Conservation (phyloP, 2,113 vertebrate genomes). For the Acrocephalus kingi region DNA sequence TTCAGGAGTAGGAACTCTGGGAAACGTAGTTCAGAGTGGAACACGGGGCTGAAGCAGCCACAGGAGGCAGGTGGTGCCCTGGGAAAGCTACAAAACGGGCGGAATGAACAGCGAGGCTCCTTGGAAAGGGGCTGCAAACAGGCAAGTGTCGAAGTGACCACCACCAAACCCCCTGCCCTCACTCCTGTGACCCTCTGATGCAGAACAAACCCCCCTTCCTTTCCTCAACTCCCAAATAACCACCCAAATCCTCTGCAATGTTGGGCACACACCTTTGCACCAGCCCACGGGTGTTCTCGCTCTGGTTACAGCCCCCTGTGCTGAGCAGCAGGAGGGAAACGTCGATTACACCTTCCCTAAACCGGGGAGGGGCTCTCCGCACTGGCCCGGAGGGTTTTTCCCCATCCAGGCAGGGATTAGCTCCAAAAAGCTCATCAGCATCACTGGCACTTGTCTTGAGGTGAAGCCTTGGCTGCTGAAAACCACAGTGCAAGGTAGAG, state of each 20-base stretch:
- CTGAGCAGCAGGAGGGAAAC: not conserved
- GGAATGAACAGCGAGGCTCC: not conserved
- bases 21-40: constrained; percentile 27
- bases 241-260: not conserved
- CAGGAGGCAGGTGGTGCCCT: not conserved
- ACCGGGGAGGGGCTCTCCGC: not conserved
- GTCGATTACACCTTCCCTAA: not conserved
- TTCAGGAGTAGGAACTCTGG: constrained; percentile 8
- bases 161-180: not conserved
- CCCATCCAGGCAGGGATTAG: not conserved
- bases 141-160: not conserved
- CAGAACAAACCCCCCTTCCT: not conserved
- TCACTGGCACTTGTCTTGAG: not conserved
- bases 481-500: not conserved
- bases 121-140: not conserved
- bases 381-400: not conserved
- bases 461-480: not conserved
- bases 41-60: not conserved
- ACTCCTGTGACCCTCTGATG: not conserved
- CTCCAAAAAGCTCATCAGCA: not conserved
- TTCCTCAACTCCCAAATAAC: not conserved
- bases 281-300: not conserved
- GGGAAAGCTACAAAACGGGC: not conserved
- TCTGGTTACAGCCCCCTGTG: not conserved
- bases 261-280: not conserved